These are phyloP conservation scores for Graphium colonna DNA, from an alignment of 2,888 invertebrate species.

Conservation along the genomic window DNA sequence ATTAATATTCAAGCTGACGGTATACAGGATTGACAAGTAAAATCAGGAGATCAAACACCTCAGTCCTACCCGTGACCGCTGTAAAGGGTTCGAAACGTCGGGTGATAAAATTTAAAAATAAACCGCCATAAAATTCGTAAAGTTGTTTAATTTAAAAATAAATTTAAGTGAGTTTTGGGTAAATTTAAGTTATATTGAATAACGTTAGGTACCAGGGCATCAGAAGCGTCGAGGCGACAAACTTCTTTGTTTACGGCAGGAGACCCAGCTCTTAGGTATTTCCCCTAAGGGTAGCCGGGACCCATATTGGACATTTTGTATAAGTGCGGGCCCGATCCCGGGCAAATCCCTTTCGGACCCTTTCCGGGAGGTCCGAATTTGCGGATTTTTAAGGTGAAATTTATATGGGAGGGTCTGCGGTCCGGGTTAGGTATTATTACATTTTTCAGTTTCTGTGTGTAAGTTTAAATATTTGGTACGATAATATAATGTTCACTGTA, in stretches of 20 bases:
- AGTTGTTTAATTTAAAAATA: too few relatives aligned
- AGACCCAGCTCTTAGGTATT: conserved; percentile 57
- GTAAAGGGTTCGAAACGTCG: too few relatives aligned
- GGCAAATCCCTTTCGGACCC: conserved; percentile 78
- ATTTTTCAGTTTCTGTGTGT: conserved; percentile 35
- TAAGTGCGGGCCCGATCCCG: conserved; percentile 74
- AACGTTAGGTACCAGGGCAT: conserved; percentile 9
- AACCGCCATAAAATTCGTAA: too few relatives aligned
- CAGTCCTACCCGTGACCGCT: too few relatives aligned
- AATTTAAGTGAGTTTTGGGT: too few relatives aligned
- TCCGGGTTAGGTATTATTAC: conserved; percentile 34
- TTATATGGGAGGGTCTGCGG: conserved; percentile 59
- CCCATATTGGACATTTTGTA: conserved; percentile 78
- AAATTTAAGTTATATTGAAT: too few relatives aligned
- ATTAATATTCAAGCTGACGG: too few relatives aligned
- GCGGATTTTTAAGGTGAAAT: conserved; percentile 80
- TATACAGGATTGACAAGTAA: too few relatives aligned
- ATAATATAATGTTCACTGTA: too few relatives aligned
- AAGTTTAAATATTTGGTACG: too few relatives aligned
- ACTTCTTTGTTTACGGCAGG: conserved; percentile 70
- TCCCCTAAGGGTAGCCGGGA: conserved; percentile 50
- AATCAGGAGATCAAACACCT: too few relatives aligned
- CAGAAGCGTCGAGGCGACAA: conserved; percentile 50
- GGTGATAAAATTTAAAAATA: too few relatives aligned
- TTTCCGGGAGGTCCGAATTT: conserved; percentile 75